These are phyloP conservation scores for Hyla sarda DNA, from an alignment of 2,113 vertebrate genomes.

Conservation along the genomic window DNA sequence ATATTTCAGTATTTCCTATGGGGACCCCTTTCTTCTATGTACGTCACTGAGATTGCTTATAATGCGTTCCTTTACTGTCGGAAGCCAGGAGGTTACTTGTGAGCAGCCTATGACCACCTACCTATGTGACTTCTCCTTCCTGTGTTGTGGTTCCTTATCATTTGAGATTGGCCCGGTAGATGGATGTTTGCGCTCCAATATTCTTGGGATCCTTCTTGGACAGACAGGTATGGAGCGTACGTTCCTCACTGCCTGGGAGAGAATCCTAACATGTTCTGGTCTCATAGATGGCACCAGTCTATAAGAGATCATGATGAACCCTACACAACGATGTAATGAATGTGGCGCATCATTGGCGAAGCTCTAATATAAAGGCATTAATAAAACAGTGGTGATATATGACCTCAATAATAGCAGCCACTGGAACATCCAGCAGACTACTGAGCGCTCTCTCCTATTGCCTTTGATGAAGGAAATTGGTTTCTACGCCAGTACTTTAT, in stretches of 20 bases:
- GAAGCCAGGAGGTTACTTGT: too few relatives aligned
- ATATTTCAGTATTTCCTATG: too few relatives aligned
- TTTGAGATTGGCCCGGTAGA: too few relatives aligned
- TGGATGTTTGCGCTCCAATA: too few relatives aligned
- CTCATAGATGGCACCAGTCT: not conserved
- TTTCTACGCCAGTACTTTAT: constrained; percentile 34
- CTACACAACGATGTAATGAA: not conserved
- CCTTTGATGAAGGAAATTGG: constrained; percentile 36
- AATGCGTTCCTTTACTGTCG: too few relatives aligned
- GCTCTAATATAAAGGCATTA: constrained; percentile 28
- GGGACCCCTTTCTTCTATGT: too few relatives aligned
- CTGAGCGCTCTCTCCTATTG: not conserved
- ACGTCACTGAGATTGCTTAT: too few relatives aligned
- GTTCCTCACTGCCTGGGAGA: too few relatives aligned
- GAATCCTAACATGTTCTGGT: too few relatives aligned
- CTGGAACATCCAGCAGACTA: constrained; percentile 14
- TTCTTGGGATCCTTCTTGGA: too few relatives aligned
- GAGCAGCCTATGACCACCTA: too few relatives aligned
- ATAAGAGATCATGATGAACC: not conserved
- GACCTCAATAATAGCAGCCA: not conserved
- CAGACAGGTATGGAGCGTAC: too few relatives aligned
- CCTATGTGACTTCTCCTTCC: not conserved
- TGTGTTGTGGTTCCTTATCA: not conserved
- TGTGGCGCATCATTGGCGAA: not conserved
- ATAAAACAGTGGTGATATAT: constrained; percentile 12